Evolutionary conservation across 1,140 invertebrate genomes (phyloP).

Genomic region (Hermatobates lingyangjiaoensis): DNA sequence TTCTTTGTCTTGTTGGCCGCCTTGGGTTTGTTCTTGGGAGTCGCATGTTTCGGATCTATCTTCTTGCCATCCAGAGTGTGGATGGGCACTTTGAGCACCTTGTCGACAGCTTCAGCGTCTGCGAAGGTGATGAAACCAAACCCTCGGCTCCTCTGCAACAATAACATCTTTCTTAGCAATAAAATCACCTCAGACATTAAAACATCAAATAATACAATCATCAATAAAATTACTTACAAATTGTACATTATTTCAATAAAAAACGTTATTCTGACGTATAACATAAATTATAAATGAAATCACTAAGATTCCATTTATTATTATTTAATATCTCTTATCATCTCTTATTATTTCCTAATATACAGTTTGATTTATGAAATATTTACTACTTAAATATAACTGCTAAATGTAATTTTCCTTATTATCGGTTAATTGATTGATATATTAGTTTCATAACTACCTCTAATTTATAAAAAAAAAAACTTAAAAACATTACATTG

Average conservation of each 20-base stretch:
- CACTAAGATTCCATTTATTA: background rate
- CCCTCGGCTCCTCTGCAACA: conserved; percentile 69
- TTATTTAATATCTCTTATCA: background rate
- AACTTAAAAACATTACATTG: too few relatives aligned
- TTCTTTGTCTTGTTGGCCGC: conserved; percentile 74
- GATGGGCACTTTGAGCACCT: conserved; percentile 71
- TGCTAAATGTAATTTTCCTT: too few relatives aligned
- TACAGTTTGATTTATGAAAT: too few relatives aligned
- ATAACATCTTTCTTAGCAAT: conserved; percentile 3
- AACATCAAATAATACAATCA: background rate
- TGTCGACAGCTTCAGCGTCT: conserved; percentile 70
- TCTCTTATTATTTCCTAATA: too few relatives aligned
- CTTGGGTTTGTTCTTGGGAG: conserved; percentile 72
- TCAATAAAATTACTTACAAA: background rate
- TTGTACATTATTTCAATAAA: too few relatives aligned
- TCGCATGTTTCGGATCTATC: conserved; percentile 83
- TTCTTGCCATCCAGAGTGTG: conserved; percentile 88
- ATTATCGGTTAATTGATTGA: too few relatives aligned
- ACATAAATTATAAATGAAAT: background rate
- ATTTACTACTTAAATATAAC: too few relatives aligned
- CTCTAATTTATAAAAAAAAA: too few relatives aligned
- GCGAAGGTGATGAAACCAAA: conserved; percentile 88
- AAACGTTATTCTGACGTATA: too few relatives aligned
- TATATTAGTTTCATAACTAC: too few relatives aligned
- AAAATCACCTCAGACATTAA: too few relatives aligned